These are phyloP conservation scores for Desmophyllum pertusum DNA, from an alignment of 92 coral and sea anemone species.

Conservation along the genomic window DNA sequence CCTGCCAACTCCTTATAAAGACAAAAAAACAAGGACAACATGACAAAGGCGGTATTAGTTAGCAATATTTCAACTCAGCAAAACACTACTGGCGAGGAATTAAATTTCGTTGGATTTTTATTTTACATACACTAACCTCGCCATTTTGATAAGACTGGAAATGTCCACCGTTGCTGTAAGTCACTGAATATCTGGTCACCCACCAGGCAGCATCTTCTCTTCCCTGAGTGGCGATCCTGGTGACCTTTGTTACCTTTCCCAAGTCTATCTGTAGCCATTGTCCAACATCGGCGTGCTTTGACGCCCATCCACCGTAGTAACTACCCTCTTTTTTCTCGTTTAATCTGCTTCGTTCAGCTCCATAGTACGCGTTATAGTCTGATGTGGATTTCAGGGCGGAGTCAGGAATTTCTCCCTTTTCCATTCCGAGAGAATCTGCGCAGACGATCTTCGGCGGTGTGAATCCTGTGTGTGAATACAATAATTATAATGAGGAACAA, in stretches of 20 bases:
- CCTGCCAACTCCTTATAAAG: not conserved
- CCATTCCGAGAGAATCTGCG: slow-evolving; percentile 27
- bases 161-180: slow-evolving; percentile 30
- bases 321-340: not conserved
- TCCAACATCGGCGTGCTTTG: not conserved
- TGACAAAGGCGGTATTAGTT: too few relatives aligned
- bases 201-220: not conserved
- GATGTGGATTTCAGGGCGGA: slow-evolving; percentile 28
- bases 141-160: slow-evolving; percentile 25
- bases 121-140: slow-evolving; percentile 18
- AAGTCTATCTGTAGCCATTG: not conserved
- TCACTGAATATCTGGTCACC: not conserved
- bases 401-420: slow-evolving; percentile 9
- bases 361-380: not conserved
- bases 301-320: not conserved
- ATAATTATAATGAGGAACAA: not conserved
- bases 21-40: not conserved
- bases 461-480: slow-evolving; percentile 10
- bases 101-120: too few relatives aligned
- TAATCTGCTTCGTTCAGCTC: not conserved
- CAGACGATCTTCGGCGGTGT: slow-evolving; percentile 13
- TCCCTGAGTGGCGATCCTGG: slow-evolving; percentile 10
- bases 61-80: too few relatives aligned
- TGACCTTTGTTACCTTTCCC: not conserved
- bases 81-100: too few relatives aligned